Base-by-base conservation (phyloP, 1,140 invertebrate genomes). In the Zaprionus vittiger region DNA sequence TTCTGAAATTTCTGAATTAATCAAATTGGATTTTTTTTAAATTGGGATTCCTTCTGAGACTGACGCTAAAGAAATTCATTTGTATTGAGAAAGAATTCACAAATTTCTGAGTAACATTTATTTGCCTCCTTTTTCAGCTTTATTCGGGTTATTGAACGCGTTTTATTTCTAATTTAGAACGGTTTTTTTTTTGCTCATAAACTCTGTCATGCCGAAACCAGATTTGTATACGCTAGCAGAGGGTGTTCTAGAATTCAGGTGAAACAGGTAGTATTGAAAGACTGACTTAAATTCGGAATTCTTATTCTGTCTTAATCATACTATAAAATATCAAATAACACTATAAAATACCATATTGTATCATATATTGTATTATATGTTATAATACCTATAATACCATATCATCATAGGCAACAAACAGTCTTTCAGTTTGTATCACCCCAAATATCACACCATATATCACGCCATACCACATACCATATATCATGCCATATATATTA, bases 101-200 rank as follows among this genome's bases (percentile, higher is more conserved):
- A 20, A 38, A 22, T 3, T 31, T 31, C 15, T 15, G 11, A 34
- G 20, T 24, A 5, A 15, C 34, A 28, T 56, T 54, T 64, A 55
- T 65, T 66, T 56, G 54, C 63, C 38, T 52, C 37, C 15, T 44
- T 24, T 64, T 28, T 54, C 1, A 52, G 20, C 12, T 17, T 56
- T 0, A 2, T 6, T 56, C 15, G 55, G 65, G 65, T 67, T 67
- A 47, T 49, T 67, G 65, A 59, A 67, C 55, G 55, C 55, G 20
- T 17, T 66, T 66, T 1, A 44, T 56, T 66, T 41, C 37, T 31
- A 44, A 44, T 56, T 66, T 57, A 11, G 24, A 66, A 44, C 24
- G 54, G 26, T 22, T 56, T 56, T 37, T 55, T n/a, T 65, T 56
- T 41, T 20, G 54, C 24, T 55, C 41, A 15, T 28, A 14, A 64